Percentiles rank a stretch among this genome's conserved stretches.
These are phyloP conservation scores for Lamellibrachia luymesi DNA, from an alignment of 1,140 invertebrate genomes.

Conservation along the genomic window DNA sequence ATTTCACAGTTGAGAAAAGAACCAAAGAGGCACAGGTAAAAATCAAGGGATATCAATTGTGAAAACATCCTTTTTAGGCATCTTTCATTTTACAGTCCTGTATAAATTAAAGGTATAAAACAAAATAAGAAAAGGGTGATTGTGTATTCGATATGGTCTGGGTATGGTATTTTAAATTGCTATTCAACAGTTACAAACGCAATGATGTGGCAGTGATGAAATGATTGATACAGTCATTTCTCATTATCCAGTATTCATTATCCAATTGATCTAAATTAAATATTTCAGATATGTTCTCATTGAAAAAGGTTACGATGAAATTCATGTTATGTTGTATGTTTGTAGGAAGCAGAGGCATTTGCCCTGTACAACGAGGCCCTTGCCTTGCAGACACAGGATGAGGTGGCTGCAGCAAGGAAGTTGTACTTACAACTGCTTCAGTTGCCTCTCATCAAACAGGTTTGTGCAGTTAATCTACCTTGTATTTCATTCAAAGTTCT, in stretches of 20 bases:
- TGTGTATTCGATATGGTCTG: too few species aligned
- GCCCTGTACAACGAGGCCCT: slow-evolving; percentile 70
- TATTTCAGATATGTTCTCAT: too few species aligned
- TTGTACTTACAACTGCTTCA: background rate
- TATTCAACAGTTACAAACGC: too few species aligned
- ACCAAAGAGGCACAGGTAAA: slow-evolving; percentile 68
- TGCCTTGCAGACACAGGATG: slow-evolving; percentile 63
- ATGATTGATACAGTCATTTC: too few species aligned
- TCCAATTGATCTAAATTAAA: too few species aligned
- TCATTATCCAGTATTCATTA: too few species aligned
- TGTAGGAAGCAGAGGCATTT: slow-evolving; percentile 70
- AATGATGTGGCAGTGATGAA: too few species aligned
- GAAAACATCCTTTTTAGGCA: background rate
- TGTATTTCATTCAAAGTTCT: background rate
- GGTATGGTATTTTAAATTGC: too few species aligned
- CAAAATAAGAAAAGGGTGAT: too few species aligned
- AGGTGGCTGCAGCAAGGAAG: slow-evolving; percentile 62
- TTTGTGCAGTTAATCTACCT: background rate
- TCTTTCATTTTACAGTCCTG: background rate
- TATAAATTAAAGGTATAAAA: too few species aligned
- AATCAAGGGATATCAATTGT: background rate
- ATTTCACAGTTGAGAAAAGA: slow-evolving; percentile 60
- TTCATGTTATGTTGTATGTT: slow-evolving; percentile 21
- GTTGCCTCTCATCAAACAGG: background rate
- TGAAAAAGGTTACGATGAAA: background rate